A percentile compares a stretch with the other conserved stretches of the same genome.
Conservation (phyloP, 2,113 vertebrate species). For the Cricetomys ansorgei region DNA sequence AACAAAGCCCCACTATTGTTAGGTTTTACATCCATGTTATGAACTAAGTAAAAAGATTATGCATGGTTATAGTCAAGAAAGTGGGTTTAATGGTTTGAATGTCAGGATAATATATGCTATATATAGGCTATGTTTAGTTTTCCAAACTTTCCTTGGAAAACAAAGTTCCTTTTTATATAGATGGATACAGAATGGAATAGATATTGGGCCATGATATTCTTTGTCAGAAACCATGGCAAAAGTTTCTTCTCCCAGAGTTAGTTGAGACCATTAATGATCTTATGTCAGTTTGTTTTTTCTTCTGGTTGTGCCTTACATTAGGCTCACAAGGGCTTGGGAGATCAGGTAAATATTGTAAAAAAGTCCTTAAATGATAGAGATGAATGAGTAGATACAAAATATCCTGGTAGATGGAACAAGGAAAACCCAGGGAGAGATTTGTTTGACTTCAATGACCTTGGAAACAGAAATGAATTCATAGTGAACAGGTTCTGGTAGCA, state of each 20-base stretch:
- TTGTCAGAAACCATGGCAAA: not conserved
- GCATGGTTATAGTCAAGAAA: not conserved
- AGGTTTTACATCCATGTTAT: not conserved
- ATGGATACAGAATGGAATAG: not conserved
- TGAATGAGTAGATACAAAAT: not conserved
- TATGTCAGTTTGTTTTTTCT: not conserved
- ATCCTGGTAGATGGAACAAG: not conserved
- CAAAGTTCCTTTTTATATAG: not conserved
- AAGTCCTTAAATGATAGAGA: not conserved
- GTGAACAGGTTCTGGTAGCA: not conserved
- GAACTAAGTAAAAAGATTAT: conserved; percentile 20
- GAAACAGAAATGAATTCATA: not conserved
- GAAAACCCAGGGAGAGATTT: not conserved
- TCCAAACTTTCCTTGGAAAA: not conserved
- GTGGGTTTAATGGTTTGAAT: not conserved
- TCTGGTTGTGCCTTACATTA: not conserved
- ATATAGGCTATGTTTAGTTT: not conserved
- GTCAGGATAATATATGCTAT: not conserved
- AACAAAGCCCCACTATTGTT: not conserved
- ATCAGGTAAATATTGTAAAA: not conserved
- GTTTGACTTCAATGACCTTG: not conserved
- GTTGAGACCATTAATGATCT: not conserved
- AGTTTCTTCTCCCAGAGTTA: not conserved
- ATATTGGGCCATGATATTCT: not conserved
- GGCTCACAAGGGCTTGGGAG: not conserved